A percentile compares a stretch with the other conserved stretches of the same genome.
Evolutionary conservation across 1,140 invertebrate species (phyloP).

Genomic region (Platyura marginata): DNA sequence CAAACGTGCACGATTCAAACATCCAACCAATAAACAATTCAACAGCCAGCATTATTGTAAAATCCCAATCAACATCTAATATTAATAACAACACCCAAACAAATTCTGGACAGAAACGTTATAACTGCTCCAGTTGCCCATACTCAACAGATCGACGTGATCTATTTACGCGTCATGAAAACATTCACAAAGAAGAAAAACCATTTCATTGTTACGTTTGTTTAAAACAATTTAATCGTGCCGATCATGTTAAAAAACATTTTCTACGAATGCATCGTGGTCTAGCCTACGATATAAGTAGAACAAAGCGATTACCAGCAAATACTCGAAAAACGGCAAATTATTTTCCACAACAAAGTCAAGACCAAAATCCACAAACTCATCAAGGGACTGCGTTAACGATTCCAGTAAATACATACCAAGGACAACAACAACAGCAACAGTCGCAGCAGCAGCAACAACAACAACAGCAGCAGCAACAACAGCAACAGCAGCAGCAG

Average conservation of each 20-base stretch:
- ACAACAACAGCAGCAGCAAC: background rate
- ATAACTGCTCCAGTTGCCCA: slow-evolving; percentile 67
- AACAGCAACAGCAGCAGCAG: slow-evolving; percentile 4
- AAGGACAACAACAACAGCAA: slow-evolving; percentile 15
- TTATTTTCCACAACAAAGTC: background rate
- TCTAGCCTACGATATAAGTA: slow-evolving; percentile 65
- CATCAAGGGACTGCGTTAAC: background rate
- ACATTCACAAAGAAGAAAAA: slow-evolving; percentile 86
- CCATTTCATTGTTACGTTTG: slow-evolving; percentile 86
- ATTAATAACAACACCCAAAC: slow-evolving; percentile 5
- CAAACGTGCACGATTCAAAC: background rate
- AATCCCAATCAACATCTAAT: background rate
- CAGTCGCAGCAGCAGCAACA: slow-evolving; percentile 28
- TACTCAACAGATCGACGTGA: slow-evolving; percentile 83
- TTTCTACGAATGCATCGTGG: slow-evolving; percentile 80
- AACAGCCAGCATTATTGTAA: background rate
- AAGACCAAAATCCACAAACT: slow-evolving; percentile 1
- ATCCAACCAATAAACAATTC: background rate
- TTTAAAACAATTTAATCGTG: slow-evolving; percentile 78
- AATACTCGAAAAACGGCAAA: background rate
- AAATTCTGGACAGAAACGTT: slow-evolving; percentile 38
- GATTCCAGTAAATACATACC: slow-evolving; percentile 1
- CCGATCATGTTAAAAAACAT: slow-evolving; percentile 91
- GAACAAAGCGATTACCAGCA: slow-evolving; percentile 32
- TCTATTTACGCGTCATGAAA: slow-evolving; percentile 87